Evolutionary conservation across 2,113 vertebrate genomes (phyloP).

Genomic region (Edolisoma coerulescens): DNA sequence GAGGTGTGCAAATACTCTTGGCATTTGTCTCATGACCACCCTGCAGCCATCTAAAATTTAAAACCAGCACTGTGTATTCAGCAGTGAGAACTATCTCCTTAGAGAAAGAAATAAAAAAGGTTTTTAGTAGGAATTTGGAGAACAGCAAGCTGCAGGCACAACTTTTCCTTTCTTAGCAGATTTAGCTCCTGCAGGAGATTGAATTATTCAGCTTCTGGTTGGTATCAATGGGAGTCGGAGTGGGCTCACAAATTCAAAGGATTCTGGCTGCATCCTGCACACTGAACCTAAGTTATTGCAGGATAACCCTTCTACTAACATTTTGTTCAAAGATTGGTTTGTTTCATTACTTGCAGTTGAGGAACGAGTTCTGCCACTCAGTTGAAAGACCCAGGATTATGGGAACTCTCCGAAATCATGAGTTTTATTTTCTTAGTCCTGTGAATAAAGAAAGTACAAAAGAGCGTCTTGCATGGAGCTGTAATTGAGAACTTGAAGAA

Average conservation of each 20-base stretch:
- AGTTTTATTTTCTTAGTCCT: background rate
- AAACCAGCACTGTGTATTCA: background rate
- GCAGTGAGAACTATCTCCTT: background rate
- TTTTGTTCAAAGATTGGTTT: background rate
- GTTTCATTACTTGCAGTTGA: background rate
- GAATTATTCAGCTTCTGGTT: background rate
- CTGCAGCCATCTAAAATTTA: background rate
- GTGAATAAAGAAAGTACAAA: background rate
- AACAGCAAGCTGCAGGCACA: background rate
- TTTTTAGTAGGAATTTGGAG: background rate
- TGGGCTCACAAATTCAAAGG: background rate
- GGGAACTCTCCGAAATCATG: background rate
- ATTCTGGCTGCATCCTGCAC: background rate
- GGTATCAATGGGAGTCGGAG: background rate
- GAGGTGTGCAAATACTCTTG: background rate
- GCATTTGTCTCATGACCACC: slow-evolving; percentile 11
- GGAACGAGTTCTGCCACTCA: background rate
- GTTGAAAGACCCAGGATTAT: background rate
- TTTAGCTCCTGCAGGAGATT: background rate
- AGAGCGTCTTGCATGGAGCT: background rate
- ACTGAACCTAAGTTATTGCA: background rate
- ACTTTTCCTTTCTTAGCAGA: background rate
- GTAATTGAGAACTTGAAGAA: background rate
- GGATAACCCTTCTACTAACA: background rate
- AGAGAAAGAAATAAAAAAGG: background rate